Conservation (phyloP, 2,797 vertebrate genomes). For the Psittacula echo region DNA sequence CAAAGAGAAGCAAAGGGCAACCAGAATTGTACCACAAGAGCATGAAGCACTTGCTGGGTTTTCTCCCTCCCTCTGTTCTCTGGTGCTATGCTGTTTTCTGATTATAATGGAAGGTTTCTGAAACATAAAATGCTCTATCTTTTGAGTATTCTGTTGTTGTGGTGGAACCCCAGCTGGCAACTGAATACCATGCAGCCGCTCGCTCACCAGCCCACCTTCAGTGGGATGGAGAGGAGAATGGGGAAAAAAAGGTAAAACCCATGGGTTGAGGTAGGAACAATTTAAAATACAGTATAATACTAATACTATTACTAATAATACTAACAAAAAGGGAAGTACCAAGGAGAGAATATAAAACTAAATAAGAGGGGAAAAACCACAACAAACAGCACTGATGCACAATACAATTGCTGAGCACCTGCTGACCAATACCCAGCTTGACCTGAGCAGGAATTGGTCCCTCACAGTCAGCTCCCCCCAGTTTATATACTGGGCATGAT, state of each 20-base stretch:
- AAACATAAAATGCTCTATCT: neutral
- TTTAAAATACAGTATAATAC: neutral
- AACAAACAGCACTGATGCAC: neutral
- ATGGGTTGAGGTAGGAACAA: neutral
- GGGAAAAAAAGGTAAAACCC: neutral
- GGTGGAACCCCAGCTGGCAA: neutral
- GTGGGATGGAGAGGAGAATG: neutral
- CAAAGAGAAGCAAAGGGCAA: neutral
- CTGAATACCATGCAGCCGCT: neutral
- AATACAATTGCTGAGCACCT: neutral
- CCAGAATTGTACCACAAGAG: neutral
- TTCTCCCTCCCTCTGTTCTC: neutral
- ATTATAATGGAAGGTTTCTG: neutral
- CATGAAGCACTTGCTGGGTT: neutral
- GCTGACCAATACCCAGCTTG: neutral
- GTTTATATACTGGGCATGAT: neutral
- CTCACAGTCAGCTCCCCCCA: neutral
- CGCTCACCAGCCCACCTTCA: neutral
- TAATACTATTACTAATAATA: neutral
- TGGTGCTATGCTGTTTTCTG: neutral
- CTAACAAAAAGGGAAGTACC: neutral
- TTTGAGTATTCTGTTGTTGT: neutral
- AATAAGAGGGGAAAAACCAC: neutral
- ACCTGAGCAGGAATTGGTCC: neutral
- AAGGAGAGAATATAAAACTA: neutral